phyloP scores from a whole-genome alignment of 2,888 invertebrate genomes.

The Alcis repandata region DNA sequence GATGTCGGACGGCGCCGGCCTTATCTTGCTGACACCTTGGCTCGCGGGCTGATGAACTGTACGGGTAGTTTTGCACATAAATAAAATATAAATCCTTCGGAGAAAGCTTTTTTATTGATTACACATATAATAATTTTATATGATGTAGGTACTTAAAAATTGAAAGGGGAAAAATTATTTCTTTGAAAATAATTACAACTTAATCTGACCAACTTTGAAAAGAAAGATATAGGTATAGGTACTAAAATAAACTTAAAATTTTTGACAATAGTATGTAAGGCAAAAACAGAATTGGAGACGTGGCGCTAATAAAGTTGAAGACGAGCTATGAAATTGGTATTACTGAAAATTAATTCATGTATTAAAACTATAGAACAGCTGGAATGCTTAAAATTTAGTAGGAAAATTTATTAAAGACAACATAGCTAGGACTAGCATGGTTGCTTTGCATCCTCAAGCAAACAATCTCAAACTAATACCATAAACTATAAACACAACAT shows the following conservation, averaged over 20 bases:
- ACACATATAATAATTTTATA: too few species aligned
- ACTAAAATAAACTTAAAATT: too few species aligned
- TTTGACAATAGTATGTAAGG: too few species aligned
- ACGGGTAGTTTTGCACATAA: conserved; percentile 18
- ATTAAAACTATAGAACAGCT: background rate
- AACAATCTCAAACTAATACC: conserved; percentile 63
- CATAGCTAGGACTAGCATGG: background rate
- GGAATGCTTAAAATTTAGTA: background rate
- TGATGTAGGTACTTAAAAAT: too few species aligned
- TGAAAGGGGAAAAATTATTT: too few species aligned
- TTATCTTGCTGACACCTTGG: conserved; percentile 61
- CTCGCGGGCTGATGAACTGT: conserved; percentile 35
- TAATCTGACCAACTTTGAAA: too few species aligned
- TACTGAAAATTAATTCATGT: too few species aligned
- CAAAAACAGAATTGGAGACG: too few species aligned
- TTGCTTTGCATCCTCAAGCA: conserved; percentile 45
- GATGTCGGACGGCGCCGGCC: conserved; percentile 60
- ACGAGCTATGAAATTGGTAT: too few species aligned
- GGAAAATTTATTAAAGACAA: background rate
- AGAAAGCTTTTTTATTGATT: background rate
- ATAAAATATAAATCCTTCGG: background rate
- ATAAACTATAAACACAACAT: conserved; percentile 68
- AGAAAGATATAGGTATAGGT: too few species aligned
- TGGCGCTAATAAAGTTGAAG: too few species aligned
- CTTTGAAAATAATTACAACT: too few species aligned